Percentiles rank a stretch among this genome's conserved stretches.
These are phyloP conservation scores for Syrista parreyssii DNA, from an alignment of 2,888 invertebrate genomes.

Conservation along the genomic window DNA sequence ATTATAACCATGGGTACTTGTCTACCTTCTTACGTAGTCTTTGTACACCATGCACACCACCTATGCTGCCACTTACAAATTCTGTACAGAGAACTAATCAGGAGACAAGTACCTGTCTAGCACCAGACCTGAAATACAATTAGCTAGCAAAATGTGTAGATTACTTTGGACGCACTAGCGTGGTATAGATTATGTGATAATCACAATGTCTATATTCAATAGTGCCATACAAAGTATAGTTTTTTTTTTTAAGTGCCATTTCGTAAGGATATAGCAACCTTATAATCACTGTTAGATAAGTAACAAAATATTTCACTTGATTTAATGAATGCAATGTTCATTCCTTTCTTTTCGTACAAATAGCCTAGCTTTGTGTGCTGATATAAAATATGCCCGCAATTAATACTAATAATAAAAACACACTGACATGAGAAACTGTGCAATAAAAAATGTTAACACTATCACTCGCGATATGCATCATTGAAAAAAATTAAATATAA, in stretches of 20 bases:
- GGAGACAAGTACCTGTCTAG: not conserved
- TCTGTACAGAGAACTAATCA: not conserved
- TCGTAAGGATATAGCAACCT: not conserved
- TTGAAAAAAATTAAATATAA: not conserved
- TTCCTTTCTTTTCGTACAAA: not conserved
- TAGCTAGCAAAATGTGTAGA: not conserved
- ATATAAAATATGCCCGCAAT: not conserved
- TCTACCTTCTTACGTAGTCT: not conserved
- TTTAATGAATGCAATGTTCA: not conserved
- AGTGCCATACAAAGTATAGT: too few relatives aligned
- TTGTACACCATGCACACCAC: not conserved
- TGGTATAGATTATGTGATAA: not conserved
- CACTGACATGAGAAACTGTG: not conserved
- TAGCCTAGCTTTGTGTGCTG: not conserved
- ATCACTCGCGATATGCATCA: not conserved
- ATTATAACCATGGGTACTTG: slow-evolving; percentile 28
- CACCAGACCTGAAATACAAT: not conserved
- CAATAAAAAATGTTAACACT: not conserved
- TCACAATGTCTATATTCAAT: not conserved
- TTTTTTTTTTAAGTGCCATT: too few relatives aligned
- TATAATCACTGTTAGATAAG: not conserved
- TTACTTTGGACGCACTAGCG: not conserved
- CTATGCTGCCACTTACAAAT: not conserved
- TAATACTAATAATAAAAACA: not conserved
- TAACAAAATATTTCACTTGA: not conserved